Evolutionary conservation across 2,797 vertebrate species (phyloP), one percentile per base, ranked within the genome.

Genomic region (Crotalus adamanteus): DNA sequence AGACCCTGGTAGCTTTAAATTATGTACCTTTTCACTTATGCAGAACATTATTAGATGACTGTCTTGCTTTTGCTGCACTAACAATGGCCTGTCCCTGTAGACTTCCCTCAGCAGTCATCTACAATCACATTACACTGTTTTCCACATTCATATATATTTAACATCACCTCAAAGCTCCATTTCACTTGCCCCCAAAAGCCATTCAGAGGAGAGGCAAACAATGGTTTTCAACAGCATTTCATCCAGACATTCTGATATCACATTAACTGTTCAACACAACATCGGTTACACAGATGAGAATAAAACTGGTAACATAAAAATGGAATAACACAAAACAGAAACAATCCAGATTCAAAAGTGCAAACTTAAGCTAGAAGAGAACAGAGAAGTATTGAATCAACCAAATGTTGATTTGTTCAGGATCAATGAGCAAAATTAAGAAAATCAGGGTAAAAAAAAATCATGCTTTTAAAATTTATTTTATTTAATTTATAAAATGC

Each of bases 241-340:
- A 93, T 63, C 56, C 92, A 18, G 0, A 3, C 51, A 42, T 85
- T 92, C 92, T 95, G n/a, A 93, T 0, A 0, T 86, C 57, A 86
- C 94, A 85, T 78, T 28, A 56, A 78, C 91, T 93, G 96, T 95
- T 93, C 12, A 83, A 92, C 4, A 4, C 73, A n/a, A 59, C n/a
- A 85, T 42, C 78, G 93, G 78, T 88, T 18, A 16, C 57, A 55
- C 90, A 65, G 31, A 83, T 83, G 61, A 57, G n/a, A 93, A 89
- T 53, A 42, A 90, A 90, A 59, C 57, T 13, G 93, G 89, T 22
- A 94, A 14, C 7, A 65, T 5, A 92, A 86, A 83, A 4, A 25
- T 60, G 53, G 59, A 95, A 93, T 0, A 87, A 91, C 90, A 93
- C 42, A 47, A 61, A 57, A 88, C 28, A 88, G 20, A 60, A 59